These are phyloP conservation scores for Pseudomyrmex dendroicus DNA, from an alignment of 1,140 invertebrate species.

Conservation along the genomic window DNA sequence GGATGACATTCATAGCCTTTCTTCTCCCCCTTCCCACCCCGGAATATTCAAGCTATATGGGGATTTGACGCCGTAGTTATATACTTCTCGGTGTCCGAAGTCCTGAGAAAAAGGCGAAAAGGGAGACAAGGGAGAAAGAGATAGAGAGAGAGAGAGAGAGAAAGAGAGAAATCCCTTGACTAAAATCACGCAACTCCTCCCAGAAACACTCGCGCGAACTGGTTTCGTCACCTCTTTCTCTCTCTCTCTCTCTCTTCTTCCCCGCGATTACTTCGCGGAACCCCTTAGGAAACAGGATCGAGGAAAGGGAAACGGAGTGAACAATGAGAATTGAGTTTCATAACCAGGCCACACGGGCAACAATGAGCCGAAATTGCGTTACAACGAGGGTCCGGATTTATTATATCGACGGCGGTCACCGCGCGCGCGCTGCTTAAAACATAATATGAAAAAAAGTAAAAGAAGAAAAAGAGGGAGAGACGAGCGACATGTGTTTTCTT, in stretches of 20 bases:
- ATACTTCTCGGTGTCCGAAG: slow-evolving; percentile 40
- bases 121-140: not conserved
- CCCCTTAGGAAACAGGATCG: slow-evolving; percentile 31
- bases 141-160: not conserved
- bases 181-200: slow-evolving; percentile 54
- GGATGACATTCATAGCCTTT: slow-evolving; percentile 75
- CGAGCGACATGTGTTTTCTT: slow-evolving; percentile 78
- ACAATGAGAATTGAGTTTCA: slow-evolving; percentile 83
- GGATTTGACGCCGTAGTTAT: slow-evolving; percentile 1
- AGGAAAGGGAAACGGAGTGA: slow-evolving; percentile 61
- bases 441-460: not conserved
- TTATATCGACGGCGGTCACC: slow-evolving; percentile 67
- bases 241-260: slow-evolving; percentile 26
- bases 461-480: not conserved
- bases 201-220: slow-evolving; percentile 59
- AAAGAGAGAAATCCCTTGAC: slow-evolving; percentile 8
- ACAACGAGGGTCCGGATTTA: slow-evolving; percentile 82
- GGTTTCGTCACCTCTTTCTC: slow-evolving; percentile 11
- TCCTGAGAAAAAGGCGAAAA: slow-evolving; percentile 36
- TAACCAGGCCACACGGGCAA: slow-evolving; percentile 77
- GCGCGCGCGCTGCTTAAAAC: slow-evolving; percentile 12
- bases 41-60: slow-evolving; percentile 67
- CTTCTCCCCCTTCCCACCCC: slow-evolving; percentile 16
- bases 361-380: slow-evolving; percentile 82
- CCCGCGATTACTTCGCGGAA: slow-evolving; percentile 26